Percentiles rank a stretch among this genome's conserved stretches.
phyloP scores from a whole-genome alignment of 2,888 invertebrate genomes.

The Siphlonurus alternatus region DNA sequence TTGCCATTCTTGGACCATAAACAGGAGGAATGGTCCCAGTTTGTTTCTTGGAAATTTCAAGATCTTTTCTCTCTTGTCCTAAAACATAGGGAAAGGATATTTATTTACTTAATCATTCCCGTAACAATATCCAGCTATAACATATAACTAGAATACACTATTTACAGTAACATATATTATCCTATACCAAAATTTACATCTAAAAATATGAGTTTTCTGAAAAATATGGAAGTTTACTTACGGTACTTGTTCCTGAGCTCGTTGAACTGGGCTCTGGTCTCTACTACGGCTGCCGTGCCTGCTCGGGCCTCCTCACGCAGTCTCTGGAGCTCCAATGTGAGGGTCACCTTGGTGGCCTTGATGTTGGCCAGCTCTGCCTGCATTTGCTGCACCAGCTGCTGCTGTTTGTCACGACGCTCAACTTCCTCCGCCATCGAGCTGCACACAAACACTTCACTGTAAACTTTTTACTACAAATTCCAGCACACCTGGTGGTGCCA shows the following conservation, averaged over 20 bases:
- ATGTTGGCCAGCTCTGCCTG: neutral
- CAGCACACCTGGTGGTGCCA: too few relatives aligned
- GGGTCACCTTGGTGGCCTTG: neutral
- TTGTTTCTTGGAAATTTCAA: neutral
- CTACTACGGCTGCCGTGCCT: neutral
- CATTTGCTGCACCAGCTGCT: neutral
- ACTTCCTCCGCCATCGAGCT: neutral
- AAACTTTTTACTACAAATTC: too few relatives aligned
- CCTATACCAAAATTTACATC: too few relatives aligned
- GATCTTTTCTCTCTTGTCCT: conserved; percentile 9
- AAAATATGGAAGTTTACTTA: too few relatives aligned
- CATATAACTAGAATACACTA: too few relatives aligned
- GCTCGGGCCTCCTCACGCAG: neutral
- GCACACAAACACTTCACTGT: neutral
- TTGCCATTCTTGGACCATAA: conserved; percentile 53
- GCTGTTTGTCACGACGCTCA: neutral
- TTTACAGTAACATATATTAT: too few relatives aligned
- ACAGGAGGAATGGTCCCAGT: conserved; percentile 33
- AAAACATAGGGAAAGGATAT: too few relatives aligned
- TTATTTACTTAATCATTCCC: too few relatives aligned
- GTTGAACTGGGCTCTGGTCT: neutral
- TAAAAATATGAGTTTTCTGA: too few relatives aligned
- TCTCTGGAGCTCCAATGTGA: neutral
- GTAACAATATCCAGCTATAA: too few relatives aligned
- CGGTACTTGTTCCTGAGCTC: neutral